Evolutionary conservation across 2,113 vertebrate genomes (phyloP).

Genomic region (Tychaedon coryphoeus): DNA sequence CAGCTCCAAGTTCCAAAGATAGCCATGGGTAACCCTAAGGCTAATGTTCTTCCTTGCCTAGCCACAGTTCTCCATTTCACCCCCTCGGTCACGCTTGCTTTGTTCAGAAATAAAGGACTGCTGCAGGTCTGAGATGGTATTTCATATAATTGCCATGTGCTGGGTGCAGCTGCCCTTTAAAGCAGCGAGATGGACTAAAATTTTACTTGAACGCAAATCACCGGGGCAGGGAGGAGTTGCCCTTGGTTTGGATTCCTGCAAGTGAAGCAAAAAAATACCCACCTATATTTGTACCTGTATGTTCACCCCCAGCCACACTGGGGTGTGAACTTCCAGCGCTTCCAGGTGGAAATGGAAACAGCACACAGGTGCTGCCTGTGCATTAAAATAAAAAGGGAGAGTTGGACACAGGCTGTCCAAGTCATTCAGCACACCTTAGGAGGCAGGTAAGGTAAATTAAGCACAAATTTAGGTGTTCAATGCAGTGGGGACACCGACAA

Average conservation of each 20-base stretch:
- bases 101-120: neutral
- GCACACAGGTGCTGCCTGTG: neutral
- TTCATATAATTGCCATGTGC: neutral
- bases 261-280: accelerated
- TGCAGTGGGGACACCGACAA: neutral
- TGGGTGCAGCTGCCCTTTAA: neutral
- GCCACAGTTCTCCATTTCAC: neutral
- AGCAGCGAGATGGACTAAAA: neutral
- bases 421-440: neutral
- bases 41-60: neutral
- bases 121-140: neutral
- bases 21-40: neutral
- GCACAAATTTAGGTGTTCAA: neutral
- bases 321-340: no score
- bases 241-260: accelerated
- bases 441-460: neutral
- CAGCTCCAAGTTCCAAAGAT: neutral
- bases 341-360: neutral
- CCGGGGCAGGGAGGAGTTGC: accelerated
- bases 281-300: neutral
- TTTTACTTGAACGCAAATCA: neutral
- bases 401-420: accelerated
- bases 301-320: no score
- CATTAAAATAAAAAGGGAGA: neutral
- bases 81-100: neutral